Percentiles rank a stretch among this genome's conserved stretches.
These are phyloP conservation scores for Ptilonorhynchus violaceus DNA, from an alignment of 2,113 vertebrate genomes.

Conservation along the genomic window DNA sequence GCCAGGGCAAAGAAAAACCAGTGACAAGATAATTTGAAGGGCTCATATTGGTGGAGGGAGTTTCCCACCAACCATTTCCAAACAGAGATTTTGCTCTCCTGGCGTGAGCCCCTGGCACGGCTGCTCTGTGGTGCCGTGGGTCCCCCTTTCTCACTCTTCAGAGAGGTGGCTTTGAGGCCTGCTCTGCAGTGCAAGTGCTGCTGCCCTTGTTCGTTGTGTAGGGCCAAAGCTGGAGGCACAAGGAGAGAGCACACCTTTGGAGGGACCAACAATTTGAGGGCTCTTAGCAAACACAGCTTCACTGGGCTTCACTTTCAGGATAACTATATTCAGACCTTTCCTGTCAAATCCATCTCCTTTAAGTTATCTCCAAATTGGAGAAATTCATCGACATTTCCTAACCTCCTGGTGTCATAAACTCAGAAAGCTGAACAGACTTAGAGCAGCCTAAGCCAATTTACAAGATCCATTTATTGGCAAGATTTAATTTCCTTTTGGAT, in stretches of 20 bases:
- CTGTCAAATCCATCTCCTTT: neutral
- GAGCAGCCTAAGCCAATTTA: neutral
- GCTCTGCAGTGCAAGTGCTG: accelerated
- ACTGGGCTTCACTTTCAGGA: neutral
- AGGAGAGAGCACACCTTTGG: neutral
- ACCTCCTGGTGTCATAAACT: neutral
- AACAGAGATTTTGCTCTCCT: neutral
- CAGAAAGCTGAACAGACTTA: neutral
- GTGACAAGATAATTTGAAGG: neutral
- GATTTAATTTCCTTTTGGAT: neutral
- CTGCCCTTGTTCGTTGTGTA: neutral
- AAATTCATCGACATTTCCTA: neutral
- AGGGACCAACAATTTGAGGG: neutral
- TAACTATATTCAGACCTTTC: neutral
- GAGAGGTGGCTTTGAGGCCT: neutral
- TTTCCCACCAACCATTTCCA: neutral
- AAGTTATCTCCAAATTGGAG: neutral
- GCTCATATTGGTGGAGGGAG: neutral
- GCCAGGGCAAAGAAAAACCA: neutral
- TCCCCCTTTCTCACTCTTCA: neutral
- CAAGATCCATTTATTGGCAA: neutral
- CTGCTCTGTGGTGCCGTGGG: neutral
- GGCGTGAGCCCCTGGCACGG: accelerated
- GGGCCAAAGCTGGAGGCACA: neutral
- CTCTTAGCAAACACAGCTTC: neutral